Base-by-base conservation (phyloP, 1,140 invertebrate species). In the Saccostrea echinata region DNA sequence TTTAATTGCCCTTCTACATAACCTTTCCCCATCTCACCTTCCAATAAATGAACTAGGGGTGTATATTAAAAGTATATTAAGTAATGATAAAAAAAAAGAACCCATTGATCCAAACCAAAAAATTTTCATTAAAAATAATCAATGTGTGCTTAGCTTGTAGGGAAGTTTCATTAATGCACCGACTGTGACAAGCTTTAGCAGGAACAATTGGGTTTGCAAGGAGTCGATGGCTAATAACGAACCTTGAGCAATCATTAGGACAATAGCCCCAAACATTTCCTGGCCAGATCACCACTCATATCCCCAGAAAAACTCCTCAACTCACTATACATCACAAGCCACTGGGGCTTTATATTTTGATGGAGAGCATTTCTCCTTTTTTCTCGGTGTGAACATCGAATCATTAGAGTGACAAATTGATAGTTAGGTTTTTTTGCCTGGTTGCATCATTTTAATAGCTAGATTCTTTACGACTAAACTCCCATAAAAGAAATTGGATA, bases 121-220 rank as follows among this genome's bases (percentile, higher is more conserved):
- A 30, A 30, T 76, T 76, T 76, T 76, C 68, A 76, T 76, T 76
- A 76, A 76, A 76, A 76, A 76, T 76, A 76, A 76, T 76, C 68
- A 76, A 76, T 76, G 68, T 30, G 68, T 30, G 68, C 16, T 76
- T 64, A 13, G 68, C 68, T 76, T 18, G 30, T 33, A 76, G 68
- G 68, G 68, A 76, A 76, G 68, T 76, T 76, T 76, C 68, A 27
- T 76, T 76, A 61, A 61, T 61, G 55, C 55, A 61, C 18, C 55
- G 55, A 61, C 18, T 61, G 55, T 61, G 55, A 61, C 55, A 61
- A 61, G 55, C 43, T 61, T 61, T 61, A 18, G 55, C 18, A 18
- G 12, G 68, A 76, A 27, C 27, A 76, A 76, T 76, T 76, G 24
- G 27, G 68, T 76, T 76, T 76, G 68, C 27, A 76, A 76, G 68